Base-by-base conservation (phyloP, 2,888 invertebrate genomes). In the Lutraria lutraria region DNA sequence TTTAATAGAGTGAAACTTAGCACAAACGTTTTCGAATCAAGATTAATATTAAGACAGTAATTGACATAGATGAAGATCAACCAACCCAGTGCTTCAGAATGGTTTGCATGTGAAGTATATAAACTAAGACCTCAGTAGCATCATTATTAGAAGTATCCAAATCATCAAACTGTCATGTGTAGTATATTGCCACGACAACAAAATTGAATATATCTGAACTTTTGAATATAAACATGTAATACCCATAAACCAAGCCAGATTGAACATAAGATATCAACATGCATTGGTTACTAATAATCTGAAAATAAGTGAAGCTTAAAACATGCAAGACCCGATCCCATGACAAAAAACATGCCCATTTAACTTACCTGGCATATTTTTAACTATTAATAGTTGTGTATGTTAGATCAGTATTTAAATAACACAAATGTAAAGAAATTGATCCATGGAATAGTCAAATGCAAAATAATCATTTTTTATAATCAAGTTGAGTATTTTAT, bases 341-440 rank as follows among this genome's bases (percentile, higher is more conserved):
- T 76, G 76, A 76, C 16, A 76, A 2, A 72, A 12, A 8, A 25
- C 76, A 76, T 76, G 15, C 72, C 72, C 31, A 31, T 34, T 3
- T 2, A 68, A 76, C 76, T 76, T 76, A 76, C 76, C 76, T 76
- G 76, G 76, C 76, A n/a, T 76, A 76, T 76, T 76, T 16, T 31
- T 6, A 34, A 76, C 76, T 76, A 25, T 76, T 76, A 25, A 25
- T 68, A 25, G 25, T 68, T 68, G n/a, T n/a, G 25, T 25, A 68
- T n/a, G n/a, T n/a, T n/a, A n/a, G n/a, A 25, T 68, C 25, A 68
- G 10, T 12, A 68, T 43, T 43, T 68, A 68, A 68, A 25, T 68
- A 68, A 16, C 2, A 15, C 56, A 56, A 56, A 12, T 12, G 53
- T 53, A 53, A 53, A 53, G 53, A 8, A 53, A 53, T 53, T 53